These are phyloP conservation scores for Papilio xuthus DNA, from an alignment of 1,140 invertebrate genomes.

Conservation along the genomic window DNA sequence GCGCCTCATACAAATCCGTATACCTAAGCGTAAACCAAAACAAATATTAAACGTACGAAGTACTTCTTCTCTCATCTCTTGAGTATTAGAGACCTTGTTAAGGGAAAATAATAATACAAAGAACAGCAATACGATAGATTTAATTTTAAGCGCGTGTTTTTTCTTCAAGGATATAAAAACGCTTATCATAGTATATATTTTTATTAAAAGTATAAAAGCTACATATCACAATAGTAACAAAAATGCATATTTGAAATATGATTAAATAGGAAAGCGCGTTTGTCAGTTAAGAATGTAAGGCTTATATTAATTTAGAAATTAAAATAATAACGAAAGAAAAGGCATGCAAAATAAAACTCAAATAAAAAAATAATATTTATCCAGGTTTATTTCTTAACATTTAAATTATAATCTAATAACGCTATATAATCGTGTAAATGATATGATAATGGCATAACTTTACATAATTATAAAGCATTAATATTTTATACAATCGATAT, in stretches of 20 bases:
- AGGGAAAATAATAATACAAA: neutral
- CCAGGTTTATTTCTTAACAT: slow-evolving; percentile 80
- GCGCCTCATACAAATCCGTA: neutral
- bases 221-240: slow-evolving; percentile 22
- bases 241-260: neutral
- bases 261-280: neutral
- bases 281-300: slow-evolving; percentile 43
- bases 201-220: slow-evolving; percentile 22
- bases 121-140: neutral
- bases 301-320: slow-evolving; percentile 57
- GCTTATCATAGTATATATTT: neutral
- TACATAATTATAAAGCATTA: slow-evolving; percentile 75
- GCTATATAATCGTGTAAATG: slow-evolving; percentile 20
- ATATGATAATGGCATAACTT: slow-evolving; percentile 52
- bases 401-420: slow-evolving; percentile 72
- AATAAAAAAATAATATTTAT: slow-evolving; percentile 78
- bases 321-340: slow-evolving; percentile 40
- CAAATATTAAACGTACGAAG: neutral
- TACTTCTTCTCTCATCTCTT: neutral
- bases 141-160: neutral
- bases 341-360: slow-evolving; percentile 70
- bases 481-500: slow-evolving; percentile 74
- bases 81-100: neutral
- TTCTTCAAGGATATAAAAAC: neutral
- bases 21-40: too few species aligned